A percentile compares a stretch with the other conserved stretches of the same genome.
Conservation (phyloP, 2,888 invertebrate genomes). For the Chalcis sispes region DNA sequence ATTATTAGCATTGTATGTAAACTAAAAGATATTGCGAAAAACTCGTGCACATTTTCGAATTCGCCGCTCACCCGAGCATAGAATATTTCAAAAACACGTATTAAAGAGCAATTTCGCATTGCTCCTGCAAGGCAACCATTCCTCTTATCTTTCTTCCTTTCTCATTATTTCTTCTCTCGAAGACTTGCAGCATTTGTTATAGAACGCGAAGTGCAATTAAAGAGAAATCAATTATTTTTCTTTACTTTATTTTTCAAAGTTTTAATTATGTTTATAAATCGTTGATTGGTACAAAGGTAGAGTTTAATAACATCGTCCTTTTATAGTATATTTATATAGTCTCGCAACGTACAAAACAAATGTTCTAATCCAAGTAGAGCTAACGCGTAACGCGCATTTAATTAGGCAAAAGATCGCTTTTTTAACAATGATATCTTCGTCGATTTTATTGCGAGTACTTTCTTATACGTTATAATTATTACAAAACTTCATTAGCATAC, state of each 20-base stretch:
- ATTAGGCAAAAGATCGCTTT: background rate
- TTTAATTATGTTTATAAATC: too few relatives aligned
- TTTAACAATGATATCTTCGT: background rate
- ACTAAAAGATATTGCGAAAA: conserved; percentile 26
- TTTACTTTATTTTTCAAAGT: too few relatives aligned
- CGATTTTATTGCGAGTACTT: conserved; percentile 6
- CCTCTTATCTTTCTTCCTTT: background rate
- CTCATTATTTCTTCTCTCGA: background rate
- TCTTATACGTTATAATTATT: background rate
- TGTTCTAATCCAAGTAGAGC: too few relatives aligned
- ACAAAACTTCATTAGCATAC: conserved; percentile 25
- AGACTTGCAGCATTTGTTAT: background rate
- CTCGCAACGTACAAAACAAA: too few relatives aligned
- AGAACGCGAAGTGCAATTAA: conserved; percentile 22
- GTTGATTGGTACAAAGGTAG: too few relatives aligned
- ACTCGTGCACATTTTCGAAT: conserved; percentile 13
- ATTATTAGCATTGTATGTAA: background rate
- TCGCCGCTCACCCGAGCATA: too few relatives aligned
- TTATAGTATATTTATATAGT: too few relatives aligned
- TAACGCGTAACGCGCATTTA: background rate
- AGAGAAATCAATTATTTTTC: conserved; percentile 39
- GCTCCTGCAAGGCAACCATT: conserved; percentile 27
- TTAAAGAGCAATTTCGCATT: conserved; percentile 46
- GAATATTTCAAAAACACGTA: conserved; percentile 49
- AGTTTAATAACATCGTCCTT: too few relatives aligned